Evolutionary conservation across 2,797 vertebrate genomes (phyloP).

Genomic region (Phoeniculus purpureus): DNA sequence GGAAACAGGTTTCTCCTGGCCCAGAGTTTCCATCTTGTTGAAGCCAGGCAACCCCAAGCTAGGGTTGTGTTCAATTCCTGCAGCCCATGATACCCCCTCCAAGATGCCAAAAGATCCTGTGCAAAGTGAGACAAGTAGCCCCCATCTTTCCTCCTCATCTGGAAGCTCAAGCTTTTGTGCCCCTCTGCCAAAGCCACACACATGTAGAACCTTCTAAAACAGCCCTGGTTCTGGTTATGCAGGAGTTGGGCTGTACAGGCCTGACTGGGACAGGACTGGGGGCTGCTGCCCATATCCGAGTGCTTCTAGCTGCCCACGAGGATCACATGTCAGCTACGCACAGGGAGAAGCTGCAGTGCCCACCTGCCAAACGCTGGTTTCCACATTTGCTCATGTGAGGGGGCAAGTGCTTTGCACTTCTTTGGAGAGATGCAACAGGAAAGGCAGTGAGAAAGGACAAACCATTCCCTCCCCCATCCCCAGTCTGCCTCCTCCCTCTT

Average conservation of each 20-base stretch:
- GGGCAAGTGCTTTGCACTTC: not conserved
- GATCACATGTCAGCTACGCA: rapidly evolving
- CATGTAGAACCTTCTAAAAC: not conserved
- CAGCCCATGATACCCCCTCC: not conserved
- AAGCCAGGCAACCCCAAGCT: not conserved
- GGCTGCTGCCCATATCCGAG: not conserved
- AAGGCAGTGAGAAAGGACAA: conserved; percentile 2
- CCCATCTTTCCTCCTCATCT: not conserved
- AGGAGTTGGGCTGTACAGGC: not conserved
- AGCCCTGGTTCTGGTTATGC: not conserved
- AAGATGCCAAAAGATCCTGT: not conserved
- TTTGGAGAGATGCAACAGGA: conserved; percentile 33
- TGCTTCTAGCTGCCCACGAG: not conserved
- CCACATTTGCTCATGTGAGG: not conserved
- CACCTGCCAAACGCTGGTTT: not conserved
- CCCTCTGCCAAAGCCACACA: not conserved
- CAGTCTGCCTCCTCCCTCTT: not conserved
- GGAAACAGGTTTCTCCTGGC: not conserved
- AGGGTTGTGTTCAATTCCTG: not conserved
- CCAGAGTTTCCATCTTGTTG: not conserved
- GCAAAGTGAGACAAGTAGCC: not conserved
- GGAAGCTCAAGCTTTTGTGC: not conserved
- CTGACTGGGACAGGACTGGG: not conserved
- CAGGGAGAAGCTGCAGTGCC: not conserved
- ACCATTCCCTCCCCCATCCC: not conserved